Evolutionary conservation across 2,113 vertebrate genomes (phyloP).

Genomic region (Hylia prasina): DNA sequence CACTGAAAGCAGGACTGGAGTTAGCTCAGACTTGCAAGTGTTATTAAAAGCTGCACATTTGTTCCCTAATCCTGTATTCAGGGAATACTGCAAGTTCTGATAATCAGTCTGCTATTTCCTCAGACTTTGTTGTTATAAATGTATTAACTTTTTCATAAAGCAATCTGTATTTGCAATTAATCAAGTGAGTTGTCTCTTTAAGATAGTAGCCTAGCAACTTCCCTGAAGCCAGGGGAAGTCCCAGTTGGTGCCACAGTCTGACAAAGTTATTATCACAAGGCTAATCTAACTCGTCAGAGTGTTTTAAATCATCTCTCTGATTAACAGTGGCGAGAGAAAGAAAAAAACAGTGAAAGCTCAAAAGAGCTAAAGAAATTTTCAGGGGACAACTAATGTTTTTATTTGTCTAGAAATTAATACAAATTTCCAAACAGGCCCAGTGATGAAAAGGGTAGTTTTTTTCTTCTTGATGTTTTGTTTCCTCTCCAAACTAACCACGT

Average conservation of each 20-base stretch:
- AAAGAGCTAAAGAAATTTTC: not conserved
- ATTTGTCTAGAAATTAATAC: not conserved
- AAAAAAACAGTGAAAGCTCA: not conserved
- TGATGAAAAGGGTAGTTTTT: not conserved
- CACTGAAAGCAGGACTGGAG: not conserved
- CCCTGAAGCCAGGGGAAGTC: slow-evolving; percentile 33
- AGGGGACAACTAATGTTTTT: not conserved
- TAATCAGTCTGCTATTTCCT: slow-evolving; percentile 61
- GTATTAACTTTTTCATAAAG: slow-evolving; percentile 61
- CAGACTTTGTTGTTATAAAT: slow-evolving; percentile 64
- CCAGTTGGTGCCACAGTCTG: slow-evolving; percentile 29
- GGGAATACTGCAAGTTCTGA: slow-evolving; percentile 57
- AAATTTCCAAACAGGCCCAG: not conserved
- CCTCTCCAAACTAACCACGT: not conserved
- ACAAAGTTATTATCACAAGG: slow-evolving; percentile 57
- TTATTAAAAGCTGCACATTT: slow-evolving; percentile 52
- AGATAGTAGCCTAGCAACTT: slow-evolving; percentile 76
- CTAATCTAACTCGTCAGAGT: slow-evolving; percentile 34
- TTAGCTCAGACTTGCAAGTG: not conserved
- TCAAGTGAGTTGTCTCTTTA: slow-evolving; percentile 73
- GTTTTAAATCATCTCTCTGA: slow-evolving; percentile 57
- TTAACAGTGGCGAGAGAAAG: not conserved
- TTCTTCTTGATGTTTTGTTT: not conserved
- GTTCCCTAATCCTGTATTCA: slow-evolving; percentile 45
- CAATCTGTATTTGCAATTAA: slow-evolving; percentile 72